These are phyloP conservation scores for Eidolon dupreanum DNA, from an alignment of 2,797 vertebrate genomes.

Conservation along the genomic window DNA sequence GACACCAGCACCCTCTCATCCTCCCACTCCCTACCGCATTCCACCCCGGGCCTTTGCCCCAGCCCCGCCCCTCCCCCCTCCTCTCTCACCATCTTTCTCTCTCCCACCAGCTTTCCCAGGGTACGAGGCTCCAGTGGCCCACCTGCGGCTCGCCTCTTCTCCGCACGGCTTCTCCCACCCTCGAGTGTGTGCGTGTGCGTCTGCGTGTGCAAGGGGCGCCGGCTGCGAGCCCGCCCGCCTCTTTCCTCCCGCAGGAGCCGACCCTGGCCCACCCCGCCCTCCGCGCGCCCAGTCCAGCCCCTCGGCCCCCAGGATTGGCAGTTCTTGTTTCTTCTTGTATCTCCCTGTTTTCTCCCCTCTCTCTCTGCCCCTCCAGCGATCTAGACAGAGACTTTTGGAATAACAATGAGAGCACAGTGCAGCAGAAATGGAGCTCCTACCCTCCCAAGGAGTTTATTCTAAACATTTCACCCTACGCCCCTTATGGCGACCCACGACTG, in stretches of 20 bases:
- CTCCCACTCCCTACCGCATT: slow-evolving; percentile 62
- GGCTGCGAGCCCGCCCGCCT: not conserved
- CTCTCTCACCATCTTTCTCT: slow-evolving; percentile 72
- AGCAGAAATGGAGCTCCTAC: slow-evolving; percentile 99
- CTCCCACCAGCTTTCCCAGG: slow-evolving; percentile 78
- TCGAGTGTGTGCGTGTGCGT: not conserved
- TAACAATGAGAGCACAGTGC: slow-evolving; percentile 99
- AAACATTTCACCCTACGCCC: slow-evolving; percentile 99
- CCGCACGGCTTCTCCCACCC: slow-evolving; percentile 35
- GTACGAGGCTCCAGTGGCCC: slow-evolving; percentile 53
- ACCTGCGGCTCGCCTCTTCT: slow-evolving; percentile 74
- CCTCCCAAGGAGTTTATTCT: slow-evolving; percentile 99
- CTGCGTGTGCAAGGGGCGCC: not conserved
- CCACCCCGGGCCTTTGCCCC: not conserved
- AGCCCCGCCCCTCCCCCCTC: not conserved
- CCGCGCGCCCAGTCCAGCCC: not conserved
- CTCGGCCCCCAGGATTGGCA: slow-evolving; percentile 82
- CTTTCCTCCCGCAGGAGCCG: slow-evolving; percentile 69
- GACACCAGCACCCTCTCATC: slow-evolving; percentile 51
- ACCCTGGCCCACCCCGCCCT: not conserved
- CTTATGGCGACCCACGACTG: slow-evolving; percentile 99
- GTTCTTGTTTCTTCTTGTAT: slow-evolving; percentile 86
- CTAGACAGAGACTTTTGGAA: slow-evolving; percentile 99
- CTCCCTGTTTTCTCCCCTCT: slow-evolving; percentile 94
- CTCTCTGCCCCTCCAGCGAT: slow-evolving; percentile 97